These are phyloP conservation scores for Chaetoderma sp. DNA, from an alignment of 2,888 invertebrate species.

Conservation along the genomic window DNA sequence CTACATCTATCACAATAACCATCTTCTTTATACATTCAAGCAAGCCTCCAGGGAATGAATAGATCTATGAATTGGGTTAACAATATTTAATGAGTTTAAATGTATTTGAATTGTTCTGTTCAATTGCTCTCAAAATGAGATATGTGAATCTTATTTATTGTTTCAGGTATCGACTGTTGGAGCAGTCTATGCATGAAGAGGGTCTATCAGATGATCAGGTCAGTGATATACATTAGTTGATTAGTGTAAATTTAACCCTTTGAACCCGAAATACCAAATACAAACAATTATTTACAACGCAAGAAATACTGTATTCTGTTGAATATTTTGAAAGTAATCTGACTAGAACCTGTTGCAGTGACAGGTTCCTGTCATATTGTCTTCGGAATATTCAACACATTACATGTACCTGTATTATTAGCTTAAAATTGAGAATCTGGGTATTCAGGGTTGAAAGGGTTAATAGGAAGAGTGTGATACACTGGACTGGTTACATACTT, in stretches of 20 bases:
- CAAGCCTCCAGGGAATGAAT: not conserved
- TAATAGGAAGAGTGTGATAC: not conserved
- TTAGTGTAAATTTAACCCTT: not conserved
- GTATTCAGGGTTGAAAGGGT: not conserved
- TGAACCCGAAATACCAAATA: too few relatives aligned
- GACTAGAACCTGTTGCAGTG: too few relatives aligned
- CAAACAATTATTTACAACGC: too few relatives aligned
- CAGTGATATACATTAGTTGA: conserved; percentile 11
- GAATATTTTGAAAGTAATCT: too few relatives aligned
- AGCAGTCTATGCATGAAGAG: conserved; percentile 96
- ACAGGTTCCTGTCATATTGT: not conserved
- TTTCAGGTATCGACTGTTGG: conserved; percentile 80
- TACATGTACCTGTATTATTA: not conserved
- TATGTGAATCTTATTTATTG: conserved; percentile 7
- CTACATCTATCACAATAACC: not conserved
- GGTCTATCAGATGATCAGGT: conserved; percentile 90
- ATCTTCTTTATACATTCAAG: not conserved
- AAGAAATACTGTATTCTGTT: not conserved
- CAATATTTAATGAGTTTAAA: not conserved
- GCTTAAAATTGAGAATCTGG: not conserved
- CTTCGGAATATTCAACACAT: not conserved
- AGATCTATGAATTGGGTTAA: not conserved
- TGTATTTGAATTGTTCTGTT: not conserved
- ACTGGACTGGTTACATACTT: not conserved
- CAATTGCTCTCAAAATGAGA: too few relatives aligned